Percentiles rank a stretch among this genome's conserved stretches.
Conservation (phyloP, 2,797 vertebrate species). For the Harpagifer antarcticus region DNA sequence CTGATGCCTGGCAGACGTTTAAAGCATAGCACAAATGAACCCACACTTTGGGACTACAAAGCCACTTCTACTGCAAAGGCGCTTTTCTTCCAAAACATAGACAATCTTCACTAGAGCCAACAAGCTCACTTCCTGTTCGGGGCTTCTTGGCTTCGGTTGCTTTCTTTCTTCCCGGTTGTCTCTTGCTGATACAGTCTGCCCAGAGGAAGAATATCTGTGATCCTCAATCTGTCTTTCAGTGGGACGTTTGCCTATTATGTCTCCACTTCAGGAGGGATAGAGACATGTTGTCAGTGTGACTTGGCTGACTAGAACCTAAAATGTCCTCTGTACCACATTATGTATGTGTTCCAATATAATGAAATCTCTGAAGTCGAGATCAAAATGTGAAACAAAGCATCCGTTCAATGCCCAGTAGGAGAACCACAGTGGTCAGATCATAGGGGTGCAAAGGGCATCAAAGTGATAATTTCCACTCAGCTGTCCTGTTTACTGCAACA, state of each 20-base stretch:
- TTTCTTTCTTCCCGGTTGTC: slow-evolving; percentile 61
- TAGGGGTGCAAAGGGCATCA: slow-evolving; percentile 12
- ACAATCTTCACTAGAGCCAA: slow-evolving; percentile 42
- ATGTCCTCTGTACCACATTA: background rate
- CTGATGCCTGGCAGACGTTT: slow-evolving; percentile 13
- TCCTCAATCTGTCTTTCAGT: slow-evolving; percentile 54
- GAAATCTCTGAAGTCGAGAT: slow-evolving; percentile 2
- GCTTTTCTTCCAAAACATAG: slow-evolving; percentile 63
- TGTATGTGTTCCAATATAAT: slow-evolving; percentile 19
- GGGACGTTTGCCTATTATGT: slow-evolving; percentile 49
- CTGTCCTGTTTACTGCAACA: slow-evolving; percentile 46
- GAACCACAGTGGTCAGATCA: background rate
- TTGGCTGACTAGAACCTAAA: slow-evolving; percentile 1
- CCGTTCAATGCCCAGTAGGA: background rate
- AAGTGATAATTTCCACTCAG: slow-evolving; percentile 50
- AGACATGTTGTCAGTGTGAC: slow-evolving; percentile 12
- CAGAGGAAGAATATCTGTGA: slow-evolving; percentile 56
- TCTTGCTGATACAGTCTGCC: slow-evolving; percentile 47
- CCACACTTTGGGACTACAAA: slow-evolving; percentile 17
- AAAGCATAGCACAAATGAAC: slow-evolving; percentile 6
- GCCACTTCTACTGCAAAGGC: slow-evolving; percentile 32
- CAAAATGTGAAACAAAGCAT: background rate
- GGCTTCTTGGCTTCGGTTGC: slow-evolving; percentile 66
- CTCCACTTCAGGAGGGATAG: slow-evolving; percentile 21
- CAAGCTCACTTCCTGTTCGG: slow-evolving; percentile 58